Conservation (phyloP, 2,113 vertebrate genomes). For the Saguinus midas region DNA sequence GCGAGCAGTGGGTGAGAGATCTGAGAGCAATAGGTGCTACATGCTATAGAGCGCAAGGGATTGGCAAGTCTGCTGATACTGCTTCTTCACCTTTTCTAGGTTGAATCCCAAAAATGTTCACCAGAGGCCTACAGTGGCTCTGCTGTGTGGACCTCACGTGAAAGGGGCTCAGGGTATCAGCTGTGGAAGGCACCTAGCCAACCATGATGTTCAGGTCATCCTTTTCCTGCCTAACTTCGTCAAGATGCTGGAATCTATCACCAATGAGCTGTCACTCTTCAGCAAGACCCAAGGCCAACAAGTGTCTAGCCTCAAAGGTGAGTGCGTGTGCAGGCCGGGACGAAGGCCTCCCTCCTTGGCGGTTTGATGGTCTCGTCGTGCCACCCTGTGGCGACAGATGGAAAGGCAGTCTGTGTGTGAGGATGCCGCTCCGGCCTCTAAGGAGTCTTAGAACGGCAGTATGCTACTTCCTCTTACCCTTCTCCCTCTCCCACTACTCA, state of each 20-base stretch:
- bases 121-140: constrained; percentile 94
- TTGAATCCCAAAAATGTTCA: constrained; percentile 98
- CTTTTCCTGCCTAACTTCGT: constrained; percentile 98
- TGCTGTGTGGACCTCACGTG: constrained; percentile 96
- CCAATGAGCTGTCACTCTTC: constrained; percentile 95
- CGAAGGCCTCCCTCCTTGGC: background rate
- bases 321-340: background rate
- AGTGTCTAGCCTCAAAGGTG: constrained; percentile 96
- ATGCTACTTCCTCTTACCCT: background rate
- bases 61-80: background rate
- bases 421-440: background rate
- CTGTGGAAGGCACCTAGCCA: constrained; percentile 96
- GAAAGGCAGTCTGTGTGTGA: background rate
- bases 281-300: constrained; percentile 93
- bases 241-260: constrained; percentile 97
- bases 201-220: constrained; percentile 96
- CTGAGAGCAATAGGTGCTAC: background rate
- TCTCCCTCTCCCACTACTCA: background rate
- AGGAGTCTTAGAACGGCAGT: background rate
- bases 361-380: background rate
- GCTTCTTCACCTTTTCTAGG: constrained; percentile 78
- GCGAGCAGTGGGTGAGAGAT: background rate
- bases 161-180: constrained; percentile 99
- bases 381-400: constrained; percentile 25
- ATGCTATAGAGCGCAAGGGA: background rate